Conservation (phyloP, 2,888 invertebrate species). For the Rotaria socialis region DNA sequence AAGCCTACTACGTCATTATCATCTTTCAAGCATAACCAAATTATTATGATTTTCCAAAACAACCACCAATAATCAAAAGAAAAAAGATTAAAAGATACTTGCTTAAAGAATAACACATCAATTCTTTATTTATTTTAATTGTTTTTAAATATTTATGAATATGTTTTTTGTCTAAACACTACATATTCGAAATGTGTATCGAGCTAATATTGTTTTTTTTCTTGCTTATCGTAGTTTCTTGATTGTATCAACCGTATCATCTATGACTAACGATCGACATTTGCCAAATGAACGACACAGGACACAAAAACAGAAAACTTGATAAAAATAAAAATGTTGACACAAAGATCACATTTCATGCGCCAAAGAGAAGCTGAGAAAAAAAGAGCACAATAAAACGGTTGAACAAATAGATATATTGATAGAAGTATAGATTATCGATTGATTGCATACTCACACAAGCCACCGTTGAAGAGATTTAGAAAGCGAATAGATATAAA, state of each 20-base stretch:
- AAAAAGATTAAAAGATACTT: too few relatives aligned
- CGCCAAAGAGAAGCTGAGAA: background rate
- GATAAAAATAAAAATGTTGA: background rate
- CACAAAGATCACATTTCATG: background rate
- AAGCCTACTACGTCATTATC: too few relatives aligned
- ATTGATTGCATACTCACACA: constrained; percentile 33
- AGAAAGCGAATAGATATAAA: background rate
- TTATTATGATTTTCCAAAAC: too few relatives aligned
- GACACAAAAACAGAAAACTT: background rate
- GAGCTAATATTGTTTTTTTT: too few relatives aligned
- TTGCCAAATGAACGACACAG: background rate
- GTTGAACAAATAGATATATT: background rate
- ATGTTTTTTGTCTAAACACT: too few relatives aligned
- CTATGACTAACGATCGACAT: background rate
- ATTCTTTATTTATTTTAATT: too few relatives aligned
- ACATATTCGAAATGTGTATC: too few relatives aligned
- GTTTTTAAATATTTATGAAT: too few relatives aligned
- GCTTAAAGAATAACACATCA: too few relatives aligned
- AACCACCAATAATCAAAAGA: too few relatives aligned
- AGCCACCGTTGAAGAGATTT: background rate
- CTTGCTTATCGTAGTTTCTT: background rate
- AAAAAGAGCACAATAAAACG: background rate
- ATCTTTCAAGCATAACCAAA: too few relatives aligned
- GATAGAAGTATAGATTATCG: too few relatives aligned
- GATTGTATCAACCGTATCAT: background rate